Conservation (phyloP, 2,888 invertebrate genomes). For the Microchrysa polita region DNA sequence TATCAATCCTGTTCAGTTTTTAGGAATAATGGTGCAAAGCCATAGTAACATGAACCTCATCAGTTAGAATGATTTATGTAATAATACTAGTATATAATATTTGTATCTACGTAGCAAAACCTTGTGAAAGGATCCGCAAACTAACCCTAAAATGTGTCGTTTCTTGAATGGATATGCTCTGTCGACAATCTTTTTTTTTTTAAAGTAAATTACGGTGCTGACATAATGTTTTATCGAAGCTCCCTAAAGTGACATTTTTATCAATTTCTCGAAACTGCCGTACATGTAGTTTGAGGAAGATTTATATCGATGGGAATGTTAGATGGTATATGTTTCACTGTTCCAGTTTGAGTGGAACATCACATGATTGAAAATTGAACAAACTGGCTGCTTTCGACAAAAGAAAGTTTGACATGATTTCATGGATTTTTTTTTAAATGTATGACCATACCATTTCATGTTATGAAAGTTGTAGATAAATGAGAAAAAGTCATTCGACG, state of each 20-base stretch:
- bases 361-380: not conserved
- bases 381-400: not conserved
- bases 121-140: too few species aligned
- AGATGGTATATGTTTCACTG: not conserved
- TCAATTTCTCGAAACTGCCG: conserved; percentile 40
- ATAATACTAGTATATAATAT: too few species aligned
- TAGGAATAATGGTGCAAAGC: too few species aligned
- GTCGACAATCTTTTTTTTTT: conserved; percentile 21
- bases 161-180: not conserved
- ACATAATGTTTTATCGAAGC: conserved; percentile 47
- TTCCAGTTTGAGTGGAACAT: not conserved
- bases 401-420: not conserved
- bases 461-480: too few species aligned
- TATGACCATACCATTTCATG: too few species aligned
- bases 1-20: too few species aligned
- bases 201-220: conserved; percentile 45
- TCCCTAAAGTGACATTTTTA: conserved; percentile 47
- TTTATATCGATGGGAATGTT: not conserved
- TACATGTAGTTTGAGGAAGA: not conserved
- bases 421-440: too few species aligned
- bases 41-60: not conserved
- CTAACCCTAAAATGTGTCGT: not conserved
- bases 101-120: too few species aligned
- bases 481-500: too few species aligned
- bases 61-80: too few species aligned